These are phyloP conservation scores for Callopanchax toddi DNA, from an alignment of 2,113 vertebrate genomes.

Conservation along the genomic window DNA sequence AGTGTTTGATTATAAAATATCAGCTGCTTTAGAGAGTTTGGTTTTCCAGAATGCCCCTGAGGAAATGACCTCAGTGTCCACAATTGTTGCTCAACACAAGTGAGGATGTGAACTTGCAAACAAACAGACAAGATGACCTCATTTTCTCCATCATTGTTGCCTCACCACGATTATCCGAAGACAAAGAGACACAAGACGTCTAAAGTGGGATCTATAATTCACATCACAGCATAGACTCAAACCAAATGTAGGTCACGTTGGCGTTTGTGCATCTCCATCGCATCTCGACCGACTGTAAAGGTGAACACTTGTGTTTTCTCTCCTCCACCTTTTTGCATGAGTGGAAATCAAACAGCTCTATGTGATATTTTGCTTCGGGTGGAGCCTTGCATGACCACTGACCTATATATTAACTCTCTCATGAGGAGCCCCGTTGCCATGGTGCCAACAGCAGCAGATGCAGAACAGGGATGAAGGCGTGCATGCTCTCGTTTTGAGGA, in stretches of 20 bases:
- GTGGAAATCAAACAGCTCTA: conserved; percentile 26
- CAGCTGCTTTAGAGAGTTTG: background rate
- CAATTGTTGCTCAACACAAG: background rate
- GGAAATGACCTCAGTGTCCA: conserved; percentile 1
- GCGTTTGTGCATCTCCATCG: conserved; percentile 19
- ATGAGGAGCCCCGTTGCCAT: conserved; percentile 57
- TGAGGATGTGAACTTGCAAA: conserved; percentile 14
- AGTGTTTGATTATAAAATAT: background rate
- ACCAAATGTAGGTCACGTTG: conserved; percentile 58
- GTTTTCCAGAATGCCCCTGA: conserved; percentile 14
- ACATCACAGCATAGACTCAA: conserved; percentile 33
- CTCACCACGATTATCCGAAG: conserved; percentile 15
- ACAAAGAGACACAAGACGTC: conserved; percentile 27
- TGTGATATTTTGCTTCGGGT: conserved; percentile 51
- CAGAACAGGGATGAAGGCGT: conserved; percentile 20
- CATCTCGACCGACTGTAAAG: conserved; percentile 11
- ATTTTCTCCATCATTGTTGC: conserved; percentile 17
- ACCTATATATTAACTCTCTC: conserved; percentile 71
- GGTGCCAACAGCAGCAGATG: conserved; percentile 46
- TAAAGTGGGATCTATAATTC: conserved; percentile 1
- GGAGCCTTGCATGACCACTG: conserved; percentile 62
- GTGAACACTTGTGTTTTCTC: background rate
- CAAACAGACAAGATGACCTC: conserved; percentile 3
- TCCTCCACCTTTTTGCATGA: conserved; percentile 33
- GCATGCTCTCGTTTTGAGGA: conserved; percentile 41